Evolutionary conservation across 2,113 vertebrate species (phyloP), one percentile per base, ranked within the genome.

Genomic region (Indri indri): DNA sequence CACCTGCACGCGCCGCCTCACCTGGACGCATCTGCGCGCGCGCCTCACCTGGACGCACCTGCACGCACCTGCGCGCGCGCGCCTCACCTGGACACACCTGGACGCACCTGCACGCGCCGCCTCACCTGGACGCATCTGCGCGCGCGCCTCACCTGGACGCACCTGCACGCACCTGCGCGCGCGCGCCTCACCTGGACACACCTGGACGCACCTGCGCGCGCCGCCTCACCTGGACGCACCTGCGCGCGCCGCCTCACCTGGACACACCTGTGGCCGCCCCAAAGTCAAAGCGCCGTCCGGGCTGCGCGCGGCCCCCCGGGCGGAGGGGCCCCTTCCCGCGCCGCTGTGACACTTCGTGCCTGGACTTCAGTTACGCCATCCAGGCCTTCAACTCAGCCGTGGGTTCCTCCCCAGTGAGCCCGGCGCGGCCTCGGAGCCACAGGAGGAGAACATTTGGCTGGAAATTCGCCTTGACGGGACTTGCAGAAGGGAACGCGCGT

Each of bases 1-100:
- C 99, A 99, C 99, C 99, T 99, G 99, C 98, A 98, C 98, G 98
- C 98, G 98, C 98, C 95, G 98, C 98, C 98, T 97, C 96, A 98
- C 99, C 50, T 14, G 40, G 40, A 5, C 40, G 5, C 40, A 42
- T 5, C 40, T 42, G 40, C 40, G 40, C 40, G 40, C 40, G 40
- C n/a, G n/a, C n/a, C n/a, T n/a, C n/a, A n/a, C n/a, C n/a, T n/a
- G 47, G 2, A 11, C 47, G 47, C 47, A 12, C 47, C n/a, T n/a
- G n/a, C n/a, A n/a, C n/a, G n/a, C n/a, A 47, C 47, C 10, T 12
- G 47, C 8, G 47, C 47, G 47, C n/a, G n/a, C n/a, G n/a, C n/a
- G n/a, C n/a, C n/a, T n/a, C n/a, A n/a, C n/a, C n/a, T n/a, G n/a
- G n/a, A n/a, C n/a, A n/a, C 47, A 50, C 47, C 47, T 50, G 47